A percentile compares a stretch with the other conserved stretches of the same genome.
Conservation (phyloP, 2,888 invertebrate species). For the Lithosia quadra region DNA sequence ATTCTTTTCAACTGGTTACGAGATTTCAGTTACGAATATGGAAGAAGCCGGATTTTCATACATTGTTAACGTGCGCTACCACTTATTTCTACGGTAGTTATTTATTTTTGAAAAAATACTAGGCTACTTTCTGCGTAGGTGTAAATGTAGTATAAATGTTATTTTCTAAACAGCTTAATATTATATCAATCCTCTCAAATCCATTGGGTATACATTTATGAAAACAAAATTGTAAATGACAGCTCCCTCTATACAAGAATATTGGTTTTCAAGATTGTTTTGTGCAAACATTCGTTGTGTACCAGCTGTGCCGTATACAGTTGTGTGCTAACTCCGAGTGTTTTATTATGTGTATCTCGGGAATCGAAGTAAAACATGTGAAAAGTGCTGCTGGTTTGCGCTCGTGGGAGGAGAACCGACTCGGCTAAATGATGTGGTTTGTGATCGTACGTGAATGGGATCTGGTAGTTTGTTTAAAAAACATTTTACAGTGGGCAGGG, state of each 20-base stretch:
- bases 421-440: slow-evolving; percentile 5
- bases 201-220: background rate
- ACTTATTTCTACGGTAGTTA: no score
- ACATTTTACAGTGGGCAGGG: background rate
- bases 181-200: background rate
- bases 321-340: slow-evolving; percentile 10
- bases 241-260: slow-evolving; percentile 3
- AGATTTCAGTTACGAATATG: no score
- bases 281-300: slow-evolving; percentile 18
- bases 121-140: no score
- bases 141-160: no score
- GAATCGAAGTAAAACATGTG: slow-evolving; percentile 39
- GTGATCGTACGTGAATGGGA: background rate
- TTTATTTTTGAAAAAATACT: no score
- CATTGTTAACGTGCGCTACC: no score
- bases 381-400: background rate
- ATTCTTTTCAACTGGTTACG: no score
- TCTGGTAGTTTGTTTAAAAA: background rate
- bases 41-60: no score
- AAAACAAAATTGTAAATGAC: background rate
- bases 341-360: slow-evolving; percentile 21
- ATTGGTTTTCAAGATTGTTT: slow-evolving; percentile 36
- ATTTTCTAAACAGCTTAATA: background rate
- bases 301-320: background rate
- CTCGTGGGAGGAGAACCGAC: slow-evolving; percentile 9